These are phyloP conservation scores for Netelia melanura DNA, from an alignment of 2,888 invertebrate genomes.

Conservation along the genomic window DNA sequence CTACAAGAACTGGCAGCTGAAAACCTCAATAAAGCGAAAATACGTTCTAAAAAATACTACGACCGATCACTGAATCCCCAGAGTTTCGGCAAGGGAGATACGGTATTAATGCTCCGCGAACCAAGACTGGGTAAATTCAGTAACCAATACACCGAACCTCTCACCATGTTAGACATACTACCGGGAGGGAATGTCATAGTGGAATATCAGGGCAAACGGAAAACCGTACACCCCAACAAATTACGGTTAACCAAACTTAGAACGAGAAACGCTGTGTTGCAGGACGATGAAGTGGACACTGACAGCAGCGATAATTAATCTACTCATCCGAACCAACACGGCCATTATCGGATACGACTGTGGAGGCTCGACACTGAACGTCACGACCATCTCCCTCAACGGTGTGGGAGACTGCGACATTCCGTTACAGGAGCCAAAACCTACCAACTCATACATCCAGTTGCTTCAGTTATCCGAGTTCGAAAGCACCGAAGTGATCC, in stretches of 20 bases:
- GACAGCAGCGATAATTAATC: background rate
- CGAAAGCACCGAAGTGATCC: background rate
- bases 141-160: constrained; percentile 59
- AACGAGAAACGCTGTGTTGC: background rate
- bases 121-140: constrained; percentile 59
- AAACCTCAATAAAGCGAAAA: constrained; percentile 59
- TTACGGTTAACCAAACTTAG: background rate
- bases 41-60: constrained; percentile 58
- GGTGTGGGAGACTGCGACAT: constrained; percentile 30
- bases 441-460: background rate
- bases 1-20: constrained; percentile 27
- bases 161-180: constrained; percentile 53
- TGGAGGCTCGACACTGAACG: constrained; percentile 46
- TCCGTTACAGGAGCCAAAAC: constrained; percentile 9
- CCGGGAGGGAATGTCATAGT: constrained; percentile 47
- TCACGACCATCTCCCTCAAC: constrained; percentile 48
- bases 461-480: constrained; percentile 18
- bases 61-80: constrained; percentile 53
- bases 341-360: constrained; percentile 54
- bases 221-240: constrained; percentile 25
- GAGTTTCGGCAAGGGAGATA: constrained; percentile 54
- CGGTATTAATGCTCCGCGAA: constrained; percentile 54
- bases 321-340: background rate
- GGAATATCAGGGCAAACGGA: constrained; percentile 19
- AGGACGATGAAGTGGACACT: background rate